phyloP scores from a whole-genome alignment of 2,888 invertebrate genomes.

The Sialis fuliginosa region DNA sequence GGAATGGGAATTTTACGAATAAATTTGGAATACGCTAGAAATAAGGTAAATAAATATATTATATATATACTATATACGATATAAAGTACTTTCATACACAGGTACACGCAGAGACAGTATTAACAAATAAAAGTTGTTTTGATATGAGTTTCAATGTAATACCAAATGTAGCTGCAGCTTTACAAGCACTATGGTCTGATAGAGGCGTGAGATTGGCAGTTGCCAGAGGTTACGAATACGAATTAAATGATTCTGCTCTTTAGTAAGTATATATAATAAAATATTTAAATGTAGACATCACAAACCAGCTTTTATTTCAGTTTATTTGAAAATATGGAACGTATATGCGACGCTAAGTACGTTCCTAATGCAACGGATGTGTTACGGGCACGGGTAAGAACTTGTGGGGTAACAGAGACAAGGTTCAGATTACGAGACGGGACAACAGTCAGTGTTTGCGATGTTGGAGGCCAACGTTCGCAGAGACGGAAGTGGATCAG shows the following conservation, averaged over 20 bases:
- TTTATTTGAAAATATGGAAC: slow-evolving; percentile 47
- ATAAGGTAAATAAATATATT: slow-evolving; percentile 24
- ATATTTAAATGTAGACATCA: neutral
- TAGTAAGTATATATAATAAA: slow-evolving; percentile 29
- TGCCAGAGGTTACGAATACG: slow-evolving; percentile 46
- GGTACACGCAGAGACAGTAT: slow-evolving; percentile 31
- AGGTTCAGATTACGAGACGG: slow-evolving; percentile 42
- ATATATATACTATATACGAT: neutral
- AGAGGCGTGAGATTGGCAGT: slow-evolving; percentile 42
- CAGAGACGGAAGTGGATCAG: slow-evolving; percentile 49
- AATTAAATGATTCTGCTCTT: slow-evolving; percentile 45
- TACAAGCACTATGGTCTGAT: slow-evolving; percentile 42
- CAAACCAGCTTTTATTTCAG: slow-evolving; percentile 20
- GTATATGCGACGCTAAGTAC: slow-evolving; percentile 42
- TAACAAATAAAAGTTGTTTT: slow-evolving; percentile 32
- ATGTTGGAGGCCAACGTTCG: slow-evolving; percentile 46
- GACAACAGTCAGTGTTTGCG: slow-evolving; percentile 40
- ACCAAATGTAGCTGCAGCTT: slow-evolving; percentile 29
- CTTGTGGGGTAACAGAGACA: slow-evolving; percentile 48
- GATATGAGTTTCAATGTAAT: slow-evolving; percentile 35
- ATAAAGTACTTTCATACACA: slow-evolving; percentile 12
- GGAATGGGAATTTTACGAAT: slow-evolving; percentile 46
- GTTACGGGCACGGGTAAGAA: slow-evolving; percentile 39
- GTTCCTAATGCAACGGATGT: slow-evolving; percentile 45
- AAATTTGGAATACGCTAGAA: slow-evolving; percentile 37